These are phyloP conservation scores for Sipha flava DNA, from an alignment of 1,140 invertebrate species.

Conservation along the genomic window DNA sequence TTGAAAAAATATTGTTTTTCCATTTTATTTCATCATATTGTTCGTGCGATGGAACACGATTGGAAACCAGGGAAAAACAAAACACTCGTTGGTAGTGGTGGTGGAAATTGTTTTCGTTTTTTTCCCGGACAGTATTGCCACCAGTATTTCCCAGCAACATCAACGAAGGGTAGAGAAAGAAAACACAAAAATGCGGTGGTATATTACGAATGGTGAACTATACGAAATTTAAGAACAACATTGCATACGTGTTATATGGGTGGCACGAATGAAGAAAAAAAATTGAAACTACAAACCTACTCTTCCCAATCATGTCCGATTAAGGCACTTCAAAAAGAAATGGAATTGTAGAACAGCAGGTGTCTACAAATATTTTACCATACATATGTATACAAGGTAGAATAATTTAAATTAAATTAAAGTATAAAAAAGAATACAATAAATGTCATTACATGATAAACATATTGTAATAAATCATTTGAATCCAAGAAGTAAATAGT, in stretches of 20 bases:
- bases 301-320: neutral
- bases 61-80: conserved; percentile 8
- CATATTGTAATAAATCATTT: too few species aligned
- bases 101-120: conserved; percentile 29
- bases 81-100: neutral
- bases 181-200: neutral
- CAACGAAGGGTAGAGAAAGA: neutral
- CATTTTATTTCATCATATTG: conserved; percentile 14
- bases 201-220: neutral
- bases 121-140: neutral
- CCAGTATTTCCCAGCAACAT: conserved; percentile 1
- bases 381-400: too few species aligned
- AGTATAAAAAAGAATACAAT: too few species aligned
- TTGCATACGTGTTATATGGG: neutral
- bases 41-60: neutral
- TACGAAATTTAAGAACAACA: conserved; percentile 8
- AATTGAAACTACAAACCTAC: neutral
- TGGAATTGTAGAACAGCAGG: too few species aligned
- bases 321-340: neutral
- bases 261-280: neutral
- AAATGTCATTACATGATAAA: too few species aligned
- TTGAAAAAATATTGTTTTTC: conserved; percentile 19
- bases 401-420: too few species aligned
- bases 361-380: too few species aligned
- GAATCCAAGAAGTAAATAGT: too few species aligned